Evolutionary conservation across 2,797 vertebrate species (phyloP), one percentile per base, ranked within the genome.

Genomic region (Halcyon chelicuti): DNA sequence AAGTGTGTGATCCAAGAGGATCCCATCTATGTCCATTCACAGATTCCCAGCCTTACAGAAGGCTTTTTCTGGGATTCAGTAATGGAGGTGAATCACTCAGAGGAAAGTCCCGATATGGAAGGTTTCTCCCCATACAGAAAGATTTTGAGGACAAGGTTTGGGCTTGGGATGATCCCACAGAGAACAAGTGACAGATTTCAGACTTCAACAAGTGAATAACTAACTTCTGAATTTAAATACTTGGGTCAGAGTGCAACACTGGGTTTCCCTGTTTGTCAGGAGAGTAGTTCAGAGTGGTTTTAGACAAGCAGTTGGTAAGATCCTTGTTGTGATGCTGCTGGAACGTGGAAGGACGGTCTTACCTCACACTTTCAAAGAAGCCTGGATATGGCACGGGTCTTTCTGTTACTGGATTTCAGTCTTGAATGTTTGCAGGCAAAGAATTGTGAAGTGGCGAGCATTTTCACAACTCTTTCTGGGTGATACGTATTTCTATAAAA

Each of bases 11-110:
- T 25, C 44, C 28, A 40, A 35, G 47, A 84, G 10, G 22, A 82
- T 65, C 22, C 62, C 8, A 20, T 17, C 1, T 2, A 21, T 42
- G 26, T 37, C 20, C 1, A 0, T 58, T 74, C 22, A 51, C 29
- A 75, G 26, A 57, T 79, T 62, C 31, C 42, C 22, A 12, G 10
- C 40, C 22, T 70, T 51, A n/a, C 22, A 25, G 61, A 44, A n/a
- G 18, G 39, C 29, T 25, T 9, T 62, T 77, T 57, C 25, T 40
- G 29, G 19, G n/a, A 29, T 61, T 61, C 25, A 46, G 22, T 40
- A 44, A 12, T 26, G 29, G 58, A 80, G 40, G 40, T 76, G 52
- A 66, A 65, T 61, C 35, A n/a, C 37, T 23, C 22, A 11, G 54
- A 46, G 16, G 18, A 14, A 84, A 39, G 33, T 76, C 10, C 11